These are phyloP conservation scores for Artibeus jamaicensis DNA, from an alignment of 2,797 vertebrate species.

Conservation along the genomic window DNA sequence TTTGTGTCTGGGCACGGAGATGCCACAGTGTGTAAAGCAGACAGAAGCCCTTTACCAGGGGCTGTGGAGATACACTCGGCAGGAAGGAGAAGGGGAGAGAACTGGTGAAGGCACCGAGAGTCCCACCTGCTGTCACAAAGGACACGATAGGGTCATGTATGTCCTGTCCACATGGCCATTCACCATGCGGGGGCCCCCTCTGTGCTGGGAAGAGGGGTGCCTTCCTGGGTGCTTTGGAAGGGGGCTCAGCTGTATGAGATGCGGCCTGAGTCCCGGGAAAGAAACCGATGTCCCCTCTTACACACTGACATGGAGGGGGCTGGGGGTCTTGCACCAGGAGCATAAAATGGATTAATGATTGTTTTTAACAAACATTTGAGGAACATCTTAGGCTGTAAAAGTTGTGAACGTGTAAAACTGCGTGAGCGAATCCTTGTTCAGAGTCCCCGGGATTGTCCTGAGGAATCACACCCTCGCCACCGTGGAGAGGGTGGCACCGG, in stretches of 20 bases:
- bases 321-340: neutral
- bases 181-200: accelerated
- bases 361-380: neutral
- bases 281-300: neutral
- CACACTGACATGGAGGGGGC: neutral
- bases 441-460: neutral
- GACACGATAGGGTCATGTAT: neutral
- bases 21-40: neutral
- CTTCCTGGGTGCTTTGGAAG: neutral
- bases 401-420: neutral
- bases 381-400: neutral
- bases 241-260: neutral
- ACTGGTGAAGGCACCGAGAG: too few species aligned
- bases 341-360: neutral
- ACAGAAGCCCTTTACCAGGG: neutral
- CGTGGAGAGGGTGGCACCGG: accelerated
- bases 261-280: neutral
- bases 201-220: too few species aligned
- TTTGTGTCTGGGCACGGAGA: neutral
- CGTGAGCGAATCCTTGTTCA: neutral
- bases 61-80: neutral
- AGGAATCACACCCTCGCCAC: accelerated
- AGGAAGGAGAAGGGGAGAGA: neutral
- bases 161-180: accelerated
- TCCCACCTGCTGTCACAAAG: neutral